phyloP scores from a whole-genome alignment of 1,140 invertebrate species.

The Sminthurinus signatus region DNA sequence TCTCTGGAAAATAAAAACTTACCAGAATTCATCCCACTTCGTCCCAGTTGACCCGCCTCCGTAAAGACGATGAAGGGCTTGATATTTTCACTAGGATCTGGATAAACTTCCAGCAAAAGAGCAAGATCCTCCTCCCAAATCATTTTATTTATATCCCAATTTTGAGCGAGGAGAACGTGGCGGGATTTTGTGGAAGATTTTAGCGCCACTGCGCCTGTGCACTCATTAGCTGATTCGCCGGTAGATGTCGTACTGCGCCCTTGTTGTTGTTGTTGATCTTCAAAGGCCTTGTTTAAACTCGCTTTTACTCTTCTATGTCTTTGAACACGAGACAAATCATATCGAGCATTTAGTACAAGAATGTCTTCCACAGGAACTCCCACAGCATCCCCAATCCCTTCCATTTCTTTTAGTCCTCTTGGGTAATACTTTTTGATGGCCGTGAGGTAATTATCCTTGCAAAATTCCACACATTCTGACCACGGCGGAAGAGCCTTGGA shows the following conservation, averaged over 20 bases:
- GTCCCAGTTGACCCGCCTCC: constrained; percentile 26
- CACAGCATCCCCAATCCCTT: constrained; percentile 19
- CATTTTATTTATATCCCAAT: constrained; percentile 27
- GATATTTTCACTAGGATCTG: constrained; percentile 27
- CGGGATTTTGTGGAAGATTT: constrained; percentile 10
- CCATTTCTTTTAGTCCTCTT: constrained; percentile 19
- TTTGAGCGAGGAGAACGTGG: constrained; percentile 26
- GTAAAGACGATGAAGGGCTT: constrained; percentile 22
- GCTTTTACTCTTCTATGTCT: not conserved
- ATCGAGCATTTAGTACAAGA: constrained; percentile 18
- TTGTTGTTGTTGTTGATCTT: not conserved
- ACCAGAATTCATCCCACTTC: constrained; percentile 23
- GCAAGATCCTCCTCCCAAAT: constrained; percentile 27
- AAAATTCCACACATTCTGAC: constrained; percentile 13
- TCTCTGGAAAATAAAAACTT: too few species aligned
- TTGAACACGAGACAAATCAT: constrained; percentile 13
- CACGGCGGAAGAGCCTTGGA: constrained; percentile 11
- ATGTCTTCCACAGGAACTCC: constrained; percentile 16
- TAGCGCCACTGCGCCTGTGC: constrained; percentile 27
- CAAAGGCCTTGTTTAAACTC: not conserved
- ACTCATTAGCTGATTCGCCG: constrained; percentile 9
- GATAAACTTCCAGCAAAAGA: constrained; percentile 26
- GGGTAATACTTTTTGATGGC: constrained; percentile 14
- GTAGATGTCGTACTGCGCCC: not conserved
- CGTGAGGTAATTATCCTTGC: constrained; percentile 16